A percentile compares a stretch with the other conserved stretches of the same genome.
Conservation (phyloP, 2,888 invertebrate species). For the Dasysyrphus albostriatus region DNA sequence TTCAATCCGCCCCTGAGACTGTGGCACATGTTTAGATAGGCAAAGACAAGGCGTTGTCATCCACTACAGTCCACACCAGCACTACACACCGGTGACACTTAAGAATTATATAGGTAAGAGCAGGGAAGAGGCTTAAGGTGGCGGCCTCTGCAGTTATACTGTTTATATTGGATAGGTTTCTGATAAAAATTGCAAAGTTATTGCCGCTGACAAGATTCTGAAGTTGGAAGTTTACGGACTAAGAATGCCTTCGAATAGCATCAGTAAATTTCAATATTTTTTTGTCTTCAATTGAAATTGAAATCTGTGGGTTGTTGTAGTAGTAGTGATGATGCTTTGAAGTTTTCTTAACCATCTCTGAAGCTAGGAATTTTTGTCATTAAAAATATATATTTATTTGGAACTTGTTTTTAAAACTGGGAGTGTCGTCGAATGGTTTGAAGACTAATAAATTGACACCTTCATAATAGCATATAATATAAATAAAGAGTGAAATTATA, state of each 20-base stretch:
- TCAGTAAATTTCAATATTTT: constrained; percentile 40
- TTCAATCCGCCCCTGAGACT: neutral
- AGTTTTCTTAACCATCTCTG: constrained; percentile 1
- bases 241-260: constrained; percentile 39
- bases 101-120: constrained; percentile 17
- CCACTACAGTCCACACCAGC: neutral
- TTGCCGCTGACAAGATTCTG: constrained; percentile 69
- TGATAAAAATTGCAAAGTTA: constrained; percentile 71
- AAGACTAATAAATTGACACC: neutral
- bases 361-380: neutral
- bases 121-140: constrained; percentile 29
- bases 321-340: neutral
- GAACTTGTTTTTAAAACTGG: constrained; percentile 1
- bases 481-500: neutral
- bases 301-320: constrained; percentile 2
- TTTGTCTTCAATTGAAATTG: neutral
- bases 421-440: neutral
- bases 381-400: constrained; percentile 9
- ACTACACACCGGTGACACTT: constrained; percentile 48
- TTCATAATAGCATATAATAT: neutral
- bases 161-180: constrained; percentile 58
- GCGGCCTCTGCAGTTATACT: constrained; percentile 53
- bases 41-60: constrained; percentile 42
- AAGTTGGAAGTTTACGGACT: constrained; percentile 59
- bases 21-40: constrained; percentile 31